Evolutionary conservation across 2,113 vertebrate genomes (phyloP), one percentile per base, ranked within the genome.

Genomic region (Menura novaehollandiae): DNA sequence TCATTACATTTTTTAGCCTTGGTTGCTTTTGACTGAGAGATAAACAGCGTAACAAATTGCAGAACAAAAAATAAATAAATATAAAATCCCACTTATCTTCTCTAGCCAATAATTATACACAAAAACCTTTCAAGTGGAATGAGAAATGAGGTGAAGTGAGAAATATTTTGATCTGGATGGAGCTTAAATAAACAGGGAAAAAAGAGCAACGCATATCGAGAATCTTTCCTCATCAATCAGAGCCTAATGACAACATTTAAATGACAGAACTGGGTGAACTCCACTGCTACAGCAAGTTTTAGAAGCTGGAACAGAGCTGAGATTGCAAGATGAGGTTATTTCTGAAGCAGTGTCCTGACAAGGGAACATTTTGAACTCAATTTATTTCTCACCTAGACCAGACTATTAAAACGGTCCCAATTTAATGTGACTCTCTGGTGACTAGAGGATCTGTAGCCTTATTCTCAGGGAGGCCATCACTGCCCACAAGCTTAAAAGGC

Each of bases 301-400:
- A 39, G 66, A 85, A 73, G 43, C 71, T 26, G 56, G 15, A 75
- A 32, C 64, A 47, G 59, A 91, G 64, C 86, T 91, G 89, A 97
- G 78, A 90, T 92, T 56, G 71, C 76, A 93, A 88, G 75, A 78
- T 95, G 59, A 77, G 66, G 89, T 96, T 94, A 97, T 89, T 96
- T 96, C 93, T 96, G 80, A 91, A 97, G 75, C 71, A 52, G 32
- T 78, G 69, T 96, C 91, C 80, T 97, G 95, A 96, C 94, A 97
- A 95, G 85, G n/a, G 95, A 95, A 91, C 79, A 79, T 92, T 97
- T 71, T 91, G 79, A 97, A 91, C 59, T 96, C 91, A 89, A 97
- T 98, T 96, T 97, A 95, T 97, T 97, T 98, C 85, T 97, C 89
- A 85, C 91, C 90, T 93, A 37, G 41, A 83, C 89, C 73, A 95